Evolutionary conservation across 2,113 vertebrate species (phyloP).

Genomic region (Rhizomys pruinosus): DNA sequence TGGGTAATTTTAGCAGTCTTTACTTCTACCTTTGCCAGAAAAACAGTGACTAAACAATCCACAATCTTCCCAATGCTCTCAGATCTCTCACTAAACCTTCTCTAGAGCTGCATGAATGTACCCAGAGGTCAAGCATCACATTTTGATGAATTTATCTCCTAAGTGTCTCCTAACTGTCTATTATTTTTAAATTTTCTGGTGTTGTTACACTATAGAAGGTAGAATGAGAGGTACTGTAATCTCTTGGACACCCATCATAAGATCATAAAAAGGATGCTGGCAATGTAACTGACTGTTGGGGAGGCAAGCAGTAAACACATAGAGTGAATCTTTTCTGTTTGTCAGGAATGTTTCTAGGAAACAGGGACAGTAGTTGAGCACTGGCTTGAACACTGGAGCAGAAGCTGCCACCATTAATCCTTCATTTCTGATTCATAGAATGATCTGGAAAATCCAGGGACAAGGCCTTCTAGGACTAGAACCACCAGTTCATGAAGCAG

Average conservation of each 20-base stretch:
- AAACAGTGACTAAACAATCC: conserved; percentile 2
- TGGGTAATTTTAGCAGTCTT: conserved; percentile 16
- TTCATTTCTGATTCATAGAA: not conserved
- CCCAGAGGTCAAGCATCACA: not conserved
- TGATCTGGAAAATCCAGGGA: not conserved
- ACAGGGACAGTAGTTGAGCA: not conserved
- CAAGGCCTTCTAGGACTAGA: not conserved
- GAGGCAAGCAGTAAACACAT: not conserved
- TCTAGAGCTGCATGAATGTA: not conserved
- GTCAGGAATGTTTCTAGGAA: not conserved
- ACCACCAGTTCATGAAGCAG: not conserved
- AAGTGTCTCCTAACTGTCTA: not conserved
- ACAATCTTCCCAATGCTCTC: not conserved
- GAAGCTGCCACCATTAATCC: not conserved
- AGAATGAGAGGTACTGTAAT: not conserved
- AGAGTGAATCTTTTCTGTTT: not conserved
- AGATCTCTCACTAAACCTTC: not conserved
- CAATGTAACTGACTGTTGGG: not conserved
- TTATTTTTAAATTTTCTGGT: not conserved
- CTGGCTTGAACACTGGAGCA: not conserved
- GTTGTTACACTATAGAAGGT: not conserved
- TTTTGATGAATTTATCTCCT: conserved; percentile 44
- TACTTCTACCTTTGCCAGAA: conserved; percentile 18
- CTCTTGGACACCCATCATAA: not conserved
- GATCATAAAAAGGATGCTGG: not conserved